A percentile compares a stretch with the other conserved stretches of the same genome.
These are phyloP conservation scores for Drosophila demipolita DNA, from an alignment of 2,888 invertebrate species.

Conservation along the genomic window DNA sequence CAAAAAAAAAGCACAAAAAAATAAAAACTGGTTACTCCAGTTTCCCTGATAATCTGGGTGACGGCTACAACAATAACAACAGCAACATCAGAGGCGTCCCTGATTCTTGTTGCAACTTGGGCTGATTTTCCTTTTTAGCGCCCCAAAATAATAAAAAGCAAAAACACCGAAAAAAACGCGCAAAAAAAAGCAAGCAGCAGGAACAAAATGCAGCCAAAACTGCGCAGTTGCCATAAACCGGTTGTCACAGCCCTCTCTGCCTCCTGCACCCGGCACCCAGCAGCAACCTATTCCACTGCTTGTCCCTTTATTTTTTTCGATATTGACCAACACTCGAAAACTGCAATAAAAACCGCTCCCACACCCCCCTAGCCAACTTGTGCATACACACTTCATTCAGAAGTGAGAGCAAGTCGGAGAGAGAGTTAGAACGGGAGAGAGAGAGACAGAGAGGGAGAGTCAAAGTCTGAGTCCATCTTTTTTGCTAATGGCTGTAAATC, in stretches of 20 bases:
- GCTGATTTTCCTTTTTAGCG: constrained; percentile 75
- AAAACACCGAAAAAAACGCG: constrained; percentile 9
- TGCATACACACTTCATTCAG: constrained; percentile 39
- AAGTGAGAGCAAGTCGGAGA: constrained; percentile 27
- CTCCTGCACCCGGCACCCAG: not conserved
- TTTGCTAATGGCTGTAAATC: constrained; percentile 64
- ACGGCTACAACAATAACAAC: constrained; percentile 67
- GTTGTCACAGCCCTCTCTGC: constrained; percentile 25
- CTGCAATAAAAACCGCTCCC: constrained; percentile 10
- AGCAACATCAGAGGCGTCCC: constrained; percentile 44
- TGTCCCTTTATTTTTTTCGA: constrained; percentile 37
- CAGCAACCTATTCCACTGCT: constrained; percentile 8
- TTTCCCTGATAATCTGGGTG: constrained; percentile 85
- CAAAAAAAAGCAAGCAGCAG: constrained; percentile 6
- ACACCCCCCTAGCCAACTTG: not conserved
- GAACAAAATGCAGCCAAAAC: constrained; percentile 39
- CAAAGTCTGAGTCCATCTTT: not conserved
- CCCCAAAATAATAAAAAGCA: constrained; percentile 54
- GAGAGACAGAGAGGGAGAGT: not conserved
- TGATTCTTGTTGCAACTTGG: constrained; percentile 52
- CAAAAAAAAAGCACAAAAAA: constrained; percentile 34
- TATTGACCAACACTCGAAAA: constrained; percentile 58
- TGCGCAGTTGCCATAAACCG: constrained; percentile 65
- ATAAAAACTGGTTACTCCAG: constrained; percentile 84
- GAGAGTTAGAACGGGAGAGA: not conserved